phyloP scores from a whole-genome alignment of 2,888 invertebrate genomes.

The Hirtodrosophila duncani region DNA sequence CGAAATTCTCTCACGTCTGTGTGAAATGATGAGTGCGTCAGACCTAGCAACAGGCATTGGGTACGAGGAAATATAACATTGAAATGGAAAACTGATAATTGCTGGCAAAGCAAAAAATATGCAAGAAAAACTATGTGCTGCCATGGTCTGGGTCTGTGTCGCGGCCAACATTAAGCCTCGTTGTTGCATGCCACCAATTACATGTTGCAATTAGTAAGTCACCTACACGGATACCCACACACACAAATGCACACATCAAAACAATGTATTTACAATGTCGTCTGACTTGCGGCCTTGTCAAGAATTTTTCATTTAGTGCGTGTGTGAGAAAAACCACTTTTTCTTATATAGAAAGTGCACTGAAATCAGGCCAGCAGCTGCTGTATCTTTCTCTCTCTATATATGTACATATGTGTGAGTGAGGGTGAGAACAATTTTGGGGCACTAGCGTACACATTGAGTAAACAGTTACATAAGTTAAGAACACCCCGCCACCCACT shows the following conservation, averaged over 20 bases:
- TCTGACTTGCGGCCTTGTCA: slow-evolving; percentile 46
- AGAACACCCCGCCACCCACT: slow-evolving; percentile 16
- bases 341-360: slow-evolving; percentile 47
- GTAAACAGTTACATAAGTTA: slow-evolving; percentile 47
- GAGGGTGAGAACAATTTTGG: slow-evolving; percentile 34
- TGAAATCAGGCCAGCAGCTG: slow-evolving; percentile 54
- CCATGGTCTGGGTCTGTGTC: slow-evolving; percentile 42
- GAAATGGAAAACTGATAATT: background rate
- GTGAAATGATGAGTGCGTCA: slow-evolving; percentile 36
- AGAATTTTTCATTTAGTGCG: slow-evolving; percentile 21
- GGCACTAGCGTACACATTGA: slow-evolving; percentile 19
- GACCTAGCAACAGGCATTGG: slow-evolving; percentile 58
- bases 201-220: slow-evolving; percentile 33
- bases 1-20: slow-evolving; percentile 10
- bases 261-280: slow-evolving; percentile 47
- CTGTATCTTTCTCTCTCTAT: background rate
- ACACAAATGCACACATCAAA: slow-evolving; percentile 4
- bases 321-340: slow-evolving; percentile 35
- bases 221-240: slow-evolving; percentile 17
- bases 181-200: slow-evolving; percentile 54
- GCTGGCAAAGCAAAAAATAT: background rate
- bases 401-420: slow-evolving; percentile 12
- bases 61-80: slow-evolving; percentile 10
- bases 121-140: too few relatives aligned
- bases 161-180: slow-evolving; percentile 34